Evolutionary conservation across 2,113 vertebrate species (phyloP), one percentile per base, ranked within the genome.

Genomic region (Albula glossodonta): DNA sequence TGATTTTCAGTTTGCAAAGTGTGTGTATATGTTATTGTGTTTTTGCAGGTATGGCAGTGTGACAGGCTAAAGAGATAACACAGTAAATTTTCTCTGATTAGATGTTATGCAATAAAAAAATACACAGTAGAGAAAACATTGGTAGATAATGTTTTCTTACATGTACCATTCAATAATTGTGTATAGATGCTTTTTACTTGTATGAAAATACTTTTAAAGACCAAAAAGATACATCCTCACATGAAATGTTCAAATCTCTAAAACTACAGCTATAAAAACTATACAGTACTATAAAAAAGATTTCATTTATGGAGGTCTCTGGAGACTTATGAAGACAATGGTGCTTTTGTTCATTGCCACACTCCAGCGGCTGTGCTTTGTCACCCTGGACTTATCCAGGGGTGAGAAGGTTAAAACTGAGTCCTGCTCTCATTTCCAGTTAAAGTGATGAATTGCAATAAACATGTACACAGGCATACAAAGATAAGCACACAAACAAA

Each of bases 401-500:
- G 53, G 31, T 41, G 11, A 56, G 6, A 70, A 48, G 82, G 60
- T 83, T 82, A 82, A 53, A n/a, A 12, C 19, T 11, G 60, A 51
- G 41, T 51, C 11, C 78, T 49, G 56, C 50, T 41, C 63, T 78
- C 81, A 70, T 70, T 83, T 83, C 60, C 81, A 79, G 74, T 51
- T 79, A 77, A 83, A 56, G 41, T 4, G 53, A 60, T 31, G 15
- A 51, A 83, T 51, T 60, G 11, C 17, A 52, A 81, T 4, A 80
- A 51, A 22, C 49, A 3, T n/a, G 19, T 51, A 51, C 66, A 22
- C 78, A 31, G 52, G 41, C 19, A 86, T 51, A 81, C 50, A 80
- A 78, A 12, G 25, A 25, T 80, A 51, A 48, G 41, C 84, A 53
- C 41, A 51, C 87, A 66, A 77, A 74, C 86, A 51, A 83, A 82